Evolutionary conservation across 2,888 invertebrate species (phyloP), one percentile per base, ranked within the genome.

Genomic region (Brassicogethes aeneus): DNA sequence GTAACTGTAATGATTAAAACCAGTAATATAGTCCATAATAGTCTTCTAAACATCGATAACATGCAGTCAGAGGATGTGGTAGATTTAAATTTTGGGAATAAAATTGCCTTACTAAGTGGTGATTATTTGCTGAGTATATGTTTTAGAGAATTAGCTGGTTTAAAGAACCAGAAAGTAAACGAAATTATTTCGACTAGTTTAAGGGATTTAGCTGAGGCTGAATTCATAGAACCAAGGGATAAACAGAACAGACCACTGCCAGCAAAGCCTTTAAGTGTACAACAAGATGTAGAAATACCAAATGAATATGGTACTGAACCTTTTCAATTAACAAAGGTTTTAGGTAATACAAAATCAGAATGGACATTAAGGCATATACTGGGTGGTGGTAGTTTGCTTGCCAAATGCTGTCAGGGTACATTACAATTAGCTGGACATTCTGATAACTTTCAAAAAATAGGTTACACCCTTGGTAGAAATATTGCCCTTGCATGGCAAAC

Each of bases 1-100:
- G 86, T 94, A 16, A 90, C 90, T 0, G 95, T 95, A 72, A 92
- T 95, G 90, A 90, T 95, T 46, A 79, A 91, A 39, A 92, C 90
- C 1, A 89, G 92, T 10, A 85, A 89, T 62, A 71, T 91, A 47
- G 85, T 94, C 15, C 95, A 95, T 69, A 62, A 61, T 47, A 57
- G 81, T n/a, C 73, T 94, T 40, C 82, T 92, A 16, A 90, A 92
- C 64, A 77, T 89, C 60, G 77, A 80, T 52, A 71, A 74, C 3
- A 37, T 50, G 1, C 61, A 70, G 30, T 69, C 71, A 0, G 70
- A 71, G 39, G 62, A 69, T 13, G 71, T 70, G 2, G 66, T 74
- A 44, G 89, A 91, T 61, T 83, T 93, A 80, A 82, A 86, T 56
- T 91, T 90, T 68, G 94, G 94, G 3, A 95, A 95, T 68, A 94